Percentiles rank a stretch among this genome's conserved stretches.
Conservation (phyloP, 2,888 invertebrate species). For the Hemithea aestivaria region DNA sequence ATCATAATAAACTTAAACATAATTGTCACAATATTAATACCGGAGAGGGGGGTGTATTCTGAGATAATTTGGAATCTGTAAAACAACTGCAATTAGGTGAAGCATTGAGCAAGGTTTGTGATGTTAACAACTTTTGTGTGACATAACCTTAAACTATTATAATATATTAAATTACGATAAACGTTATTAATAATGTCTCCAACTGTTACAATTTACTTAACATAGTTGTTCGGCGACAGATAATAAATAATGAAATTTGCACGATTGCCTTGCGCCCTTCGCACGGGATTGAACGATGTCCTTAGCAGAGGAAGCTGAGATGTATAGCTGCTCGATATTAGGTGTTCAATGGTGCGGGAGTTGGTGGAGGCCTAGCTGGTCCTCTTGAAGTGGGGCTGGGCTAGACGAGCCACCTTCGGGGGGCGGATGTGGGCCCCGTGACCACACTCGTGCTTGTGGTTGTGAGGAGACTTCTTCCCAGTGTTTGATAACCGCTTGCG, state of each 20-base stretch:
- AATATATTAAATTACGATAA: conserved; percentile 62
- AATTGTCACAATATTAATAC: conserved; percentile 67
- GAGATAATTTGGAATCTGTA: conserved; percentile 15
- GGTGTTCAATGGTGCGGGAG: conserved; percentile 31
- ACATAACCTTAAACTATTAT: conserved; percentile 38
- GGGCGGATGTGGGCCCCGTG: conserved; percentile 71
- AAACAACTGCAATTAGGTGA: conserved; percentile 20
- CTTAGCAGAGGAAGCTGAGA: conserved; percentile 8
- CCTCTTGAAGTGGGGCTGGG: conserved; percentile 65
- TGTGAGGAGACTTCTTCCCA: conserved; percentile 72
- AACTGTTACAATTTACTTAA: conserved; percentile 75
- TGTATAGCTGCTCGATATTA: conserved; percentile 37
- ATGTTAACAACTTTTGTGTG: conserved; percentile 39
- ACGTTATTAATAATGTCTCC: conserved; percentile 57
- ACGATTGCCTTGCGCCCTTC: conserved; percentile 46
- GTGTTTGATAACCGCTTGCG: conserved; percentile 78
- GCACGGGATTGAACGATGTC: conserved; percentile 37
- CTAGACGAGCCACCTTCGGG: conserved; percentile 68
- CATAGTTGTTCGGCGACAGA: conserved; percentile 54
- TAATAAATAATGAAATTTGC: conserved; percentile 74
- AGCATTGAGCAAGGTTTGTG: conserved; percentile 52
- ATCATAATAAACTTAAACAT: conserved; percentile 76
- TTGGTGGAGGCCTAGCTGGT: conserved; percentile 55
- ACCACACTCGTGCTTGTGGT: conserved; percentile 67
- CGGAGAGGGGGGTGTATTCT: conserved; percentile 15